Percentiles rank a stretch among this genome's conserved stretches.
Evolutionary conservation across 1,140 invertebrate genomes (phyloP).

Genomic region (Capitella teleta): DNA sequence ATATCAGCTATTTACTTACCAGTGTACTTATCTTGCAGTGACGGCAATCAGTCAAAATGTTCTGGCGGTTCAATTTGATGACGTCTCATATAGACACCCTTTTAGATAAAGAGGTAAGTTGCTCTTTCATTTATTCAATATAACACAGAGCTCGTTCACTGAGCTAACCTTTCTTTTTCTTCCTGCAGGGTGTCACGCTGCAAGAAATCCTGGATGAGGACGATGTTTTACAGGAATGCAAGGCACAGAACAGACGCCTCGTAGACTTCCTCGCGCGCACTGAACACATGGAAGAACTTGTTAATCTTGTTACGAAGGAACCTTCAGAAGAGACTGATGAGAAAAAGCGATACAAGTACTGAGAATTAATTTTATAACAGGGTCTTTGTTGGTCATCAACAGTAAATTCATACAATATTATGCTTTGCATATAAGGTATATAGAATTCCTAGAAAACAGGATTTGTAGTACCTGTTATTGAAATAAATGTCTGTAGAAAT

Average conservation of each 20-base stretch:
- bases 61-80: slow-evolving; percentile 66
- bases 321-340: slow-evolving; percentile 64
- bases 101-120: slow-evolving; percentile 58
- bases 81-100: slow-evolving; percentile 62
- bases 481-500: too few species aligned
- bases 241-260: slow-evolving; percentile 79
- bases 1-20: neutral
- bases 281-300: slow-evolving; percentile 72
- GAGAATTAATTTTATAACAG: too few species aligned
- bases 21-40: neutral
- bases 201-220: slow-evolving; percentile 84
- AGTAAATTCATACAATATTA: too few species aligned
- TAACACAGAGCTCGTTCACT: neutral
- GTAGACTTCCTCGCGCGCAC: slow-evolving; percentile 74
- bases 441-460: too few species aligned
- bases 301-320: slow-evolving; percentile 73
- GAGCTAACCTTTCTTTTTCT: slow-evolving; percentile 5
- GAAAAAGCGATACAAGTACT: slow-evolving; percentile 71
- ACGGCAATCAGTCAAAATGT: slow-evolving; percentile 47
- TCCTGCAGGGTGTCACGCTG: slow-evolving; percentile 70
- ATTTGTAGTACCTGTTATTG: too few species aligned
- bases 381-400: too few species aligned
- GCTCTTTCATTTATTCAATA: neutral
- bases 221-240: slow-evolving; percentile 90
- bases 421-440: too few species aligned